phyloP scores from a whole-genome alignment of 2,797 vertebrate genomes.

The Poeciliopsis presidionis region DNA sequence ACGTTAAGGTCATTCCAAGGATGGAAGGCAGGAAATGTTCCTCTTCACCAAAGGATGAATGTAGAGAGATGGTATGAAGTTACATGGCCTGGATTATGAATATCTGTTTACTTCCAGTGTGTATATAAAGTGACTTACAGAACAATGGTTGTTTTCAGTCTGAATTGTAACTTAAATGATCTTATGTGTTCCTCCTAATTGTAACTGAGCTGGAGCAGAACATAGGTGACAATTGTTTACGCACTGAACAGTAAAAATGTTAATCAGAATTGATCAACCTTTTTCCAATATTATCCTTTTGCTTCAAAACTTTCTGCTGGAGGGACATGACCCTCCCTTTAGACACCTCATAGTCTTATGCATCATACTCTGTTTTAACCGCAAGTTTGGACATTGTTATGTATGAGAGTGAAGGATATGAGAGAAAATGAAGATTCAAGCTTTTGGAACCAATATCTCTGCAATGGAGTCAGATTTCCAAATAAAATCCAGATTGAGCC shows the following conservation, averaged over 20 bases:
- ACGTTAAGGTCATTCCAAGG: neutral
- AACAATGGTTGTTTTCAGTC: neutral
- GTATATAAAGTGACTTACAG: neutral
- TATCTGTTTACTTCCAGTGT: neutral
- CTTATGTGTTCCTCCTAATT: too few species aligned
- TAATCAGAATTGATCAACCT: neutral
- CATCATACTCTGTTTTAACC: slow-evolving; percentile 9
- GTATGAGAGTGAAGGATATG: slow-evolving; percentile 44
- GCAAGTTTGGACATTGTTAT: slow-evolving; percentile 4
- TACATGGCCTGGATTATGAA: neutral
- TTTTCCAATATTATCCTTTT: neutral
- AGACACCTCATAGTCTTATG: neutral
- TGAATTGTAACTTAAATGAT: neutral
- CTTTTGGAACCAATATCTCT: slow-evolving; percentile 60
- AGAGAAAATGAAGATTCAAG: slow-evolving; percentile 63
- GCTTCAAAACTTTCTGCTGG: neutral
- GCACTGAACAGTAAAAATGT: neutral
- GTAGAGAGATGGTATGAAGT: neutral
- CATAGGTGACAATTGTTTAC: neutral
- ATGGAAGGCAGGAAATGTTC: neutral
- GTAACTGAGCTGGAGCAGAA: neutral
- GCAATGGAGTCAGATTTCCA: slow-evolving; percentile 79
- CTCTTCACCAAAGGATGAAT: neutral
- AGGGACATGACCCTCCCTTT: neutral
- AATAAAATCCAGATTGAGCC: slow-evolving; percentile 77